Base-by-base conservation (phyloP, 92 coral and sea anemone species). In the Parazoanthus darwini region DNA sequence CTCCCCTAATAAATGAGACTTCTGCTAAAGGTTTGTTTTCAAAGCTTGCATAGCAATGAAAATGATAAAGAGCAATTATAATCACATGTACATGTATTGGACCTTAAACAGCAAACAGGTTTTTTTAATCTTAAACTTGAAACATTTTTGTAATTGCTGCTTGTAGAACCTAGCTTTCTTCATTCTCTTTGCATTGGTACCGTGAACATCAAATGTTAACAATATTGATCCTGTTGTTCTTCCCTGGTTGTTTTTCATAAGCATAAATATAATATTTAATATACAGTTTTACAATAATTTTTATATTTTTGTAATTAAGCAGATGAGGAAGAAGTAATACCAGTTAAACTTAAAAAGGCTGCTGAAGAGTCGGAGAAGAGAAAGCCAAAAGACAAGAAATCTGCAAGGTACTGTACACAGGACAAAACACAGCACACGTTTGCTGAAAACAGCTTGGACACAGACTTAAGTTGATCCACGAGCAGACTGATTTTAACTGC, bases 321-420 rank as follows among this genome's bases (percentile, higher is more conserved):
- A 78, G 81, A 78, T 22, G 81, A 78, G 26, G 81, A 78, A 43
- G 81, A 78, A 78, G 81, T 46, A 6, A 39, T 78, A 78, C 81
- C 81, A 78, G 23, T 10, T 8, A 44, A 78, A 3, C 5, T 78
- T 20, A 78, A 78, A 46, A 22, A 78, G 35, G 29, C 63, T 11
- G 58, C 39, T 3, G 59, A 78, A 23, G 56, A 78, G 81, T 78
- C 35, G 22, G 81, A 78, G 56, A 77, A 77, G 80, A 14, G 26
- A 77, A 77, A 38, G 23, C 50, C 26, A 43, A 77, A 77, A 46
- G 56, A 77, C 29, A 77, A 77, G 81, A 74, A 37, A 43, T 37
- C 80, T 77, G 80, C 26, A 39, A 76, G 46, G 80, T 76, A 38
- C 23, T 38, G 54, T 18, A 37, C 8, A 25, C 1, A 4, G 29